These are phyloP conservation scores for Invenusta paracnida DNA, from an alignment of 2,888 invertebrate genomes.

Conservation along the genomic window DNA sequence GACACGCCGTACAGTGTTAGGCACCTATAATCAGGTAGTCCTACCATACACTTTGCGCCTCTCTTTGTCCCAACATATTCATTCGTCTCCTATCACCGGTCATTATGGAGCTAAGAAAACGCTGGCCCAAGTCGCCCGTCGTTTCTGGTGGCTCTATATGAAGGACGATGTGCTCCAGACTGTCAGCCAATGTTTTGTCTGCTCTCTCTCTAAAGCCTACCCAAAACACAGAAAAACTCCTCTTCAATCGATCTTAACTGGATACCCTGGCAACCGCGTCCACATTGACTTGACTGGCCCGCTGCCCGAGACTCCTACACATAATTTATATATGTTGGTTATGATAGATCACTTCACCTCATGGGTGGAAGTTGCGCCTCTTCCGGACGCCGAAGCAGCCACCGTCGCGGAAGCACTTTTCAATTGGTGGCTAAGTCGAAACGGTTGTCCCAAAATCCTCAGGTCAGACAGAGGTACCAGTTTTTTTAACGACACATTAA, in stretches of 20 bases:
- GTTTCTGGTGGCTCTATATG: neutral
- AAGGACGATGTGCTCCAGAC: neutral
- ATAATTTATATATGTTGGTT: neutral
- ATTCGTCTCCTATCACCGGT: neutral
- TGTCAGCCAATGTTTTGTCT: neutral
- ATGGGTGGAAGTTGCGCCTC: neutral
- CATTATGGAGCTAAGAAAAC: slow-evolving; percentile 12
- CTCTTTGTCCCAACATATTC: no score
- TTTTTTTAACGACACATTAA: neutral
- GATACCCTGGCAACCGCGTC: neutral
- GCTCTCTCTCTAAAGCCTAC: neutral
- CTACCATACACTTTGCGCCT: no score
- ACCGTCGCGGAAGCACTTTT: neutral
- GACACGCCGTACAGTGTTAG: neutral
- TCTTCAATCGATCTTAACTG: neutral
- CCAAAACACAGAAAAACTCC: neutral
- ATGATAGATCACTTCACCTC: neutral
- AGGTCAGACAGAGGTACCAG: neutral
- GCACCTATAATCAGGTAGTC: neutral
- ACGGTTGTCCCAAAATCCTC: neutral
- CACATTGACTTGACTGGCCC: neutral
- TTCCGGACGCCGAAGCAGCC: neutral
- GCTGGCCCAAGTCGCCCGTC: neutral
- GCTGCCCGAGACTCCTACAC: neutral
- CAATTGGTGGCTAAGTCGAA: neutral